Conservation (phyloP, 2,113 vertebrate species). For the Aramus guarauna region DNA sequence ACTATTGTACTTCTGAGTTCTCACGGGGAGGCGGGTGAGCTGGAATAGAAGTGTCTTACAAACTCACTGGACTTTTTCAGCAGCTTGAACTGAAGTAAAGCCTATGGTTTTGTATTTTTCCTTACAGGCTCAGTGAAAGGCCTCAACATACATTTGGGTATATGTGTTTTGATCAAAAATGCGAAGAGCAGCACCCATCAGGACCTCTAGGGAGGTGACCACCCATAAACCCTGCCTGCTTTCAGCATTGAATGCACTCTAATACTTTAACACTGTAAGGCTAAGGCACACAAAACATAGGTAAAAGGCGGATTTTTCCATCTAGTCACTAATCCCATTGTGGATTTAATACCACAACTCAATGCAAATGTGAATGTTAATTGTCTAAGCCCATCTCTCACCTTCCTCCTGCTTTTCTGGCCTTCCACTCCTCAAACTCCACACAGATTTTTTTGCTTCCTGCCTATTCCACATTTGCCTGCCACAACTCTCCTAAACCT, state of each 20-base stretch:
- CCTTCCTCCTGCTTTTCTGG: neutral
- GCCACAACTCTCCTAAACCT: neutral
- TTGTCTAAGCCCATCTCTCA: neutral
- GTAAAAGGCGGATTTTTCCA: neutral
- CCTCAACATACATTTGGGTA: neutral
- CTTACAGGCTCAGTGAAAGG: neutral
- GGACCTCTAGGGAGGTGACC: neutral
- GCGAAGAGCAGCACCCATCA: neutral
- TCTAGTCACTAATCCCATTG: neutral
- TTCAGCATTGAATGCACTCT: neutral
- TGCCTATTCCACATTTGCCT: neutral
- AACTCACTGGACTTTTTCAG: neutral
- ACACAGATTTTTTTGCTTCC: neutral
- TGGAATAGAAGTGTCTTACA: neutral
- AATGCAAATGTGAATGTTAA: neutral
- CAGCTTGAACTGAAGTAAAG: neutral
- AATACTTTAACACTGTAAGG: neutral
- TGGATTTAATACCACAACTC: neutral
- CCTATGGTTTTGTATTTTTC: neutral
- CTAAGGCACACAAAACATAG: neutral
- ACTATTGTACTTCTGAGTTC: neutral
- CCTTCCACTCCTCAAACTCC: neutral
- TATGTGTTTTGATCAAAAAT: neutral
- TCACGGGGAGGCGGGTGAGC: neutral
- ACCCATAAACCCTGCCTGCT: neutral